Base-by-base conservation (phyloP, 2,113 vertebrate species). In the Salminus brasiliensis region DNA sequence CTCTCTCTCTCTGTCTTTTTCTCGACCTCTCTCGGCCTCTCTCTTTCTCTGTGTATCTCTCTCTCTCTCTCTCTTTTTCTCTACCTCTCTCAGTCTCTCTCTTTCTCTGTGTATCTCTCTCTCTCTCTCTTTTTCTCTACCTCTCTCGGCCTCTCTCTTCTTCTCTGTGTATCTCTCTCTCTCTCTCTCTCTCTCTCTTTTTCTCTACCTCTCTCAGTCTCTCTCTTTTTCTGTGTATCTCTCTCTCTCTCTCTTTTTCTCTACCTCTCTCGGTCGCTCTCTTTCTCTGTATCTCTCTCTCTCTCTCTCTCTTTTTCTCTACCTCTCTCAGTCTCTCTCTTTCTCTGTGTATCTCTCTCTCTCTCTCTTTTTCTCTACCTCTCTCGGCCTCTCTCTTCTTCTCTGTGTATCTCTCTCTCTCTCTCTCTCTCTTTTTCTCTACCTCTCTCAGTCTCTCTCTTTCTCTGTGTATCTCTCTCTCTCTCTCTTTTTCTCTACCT, bases 21-120 rank as follows among this genome's bases (percentile, higher is more conserved):
- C 49, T 60, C 39, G n/a, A n/a, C 1, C 27, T 49, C 41, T 36
- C 62, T 41, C 49, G 60, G 65, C 55, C 78, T 41, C 70, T 43
- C 16, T 13, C 2, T 34, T 36, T 0, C 34, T 47, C 41, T 29
- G 29, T 52, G n/a, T n/a, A 30, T 30, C 43, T 10, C 65, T 43
- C 16, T 32, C 25, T 57, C 21, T 30, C 23, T 27, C 67, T n/a
- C 43, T n/a, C n/a, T n/a, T n/a, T n/a, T n/a, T n/a, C n/a, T 30
- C 32, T 39, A 11, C 27, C 30, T 63, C 49, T 9, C 15, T 71
- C 29, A 18, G 41, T 47, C 23, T 29, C 1, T 45, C 45, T 66
- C 27, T 57, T 57, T 25, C 36, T 67, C 49, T 60, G n/a, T n/a
- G n/a, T n/a, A n/a, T n/a, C 39, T 2, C 27, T 49, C 41, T 36